These are phyloP conservation scores for Chrysopilus asiliformis DNA, from an alignment of 2,888 invertebrate genomes.

Conservation along the genomic window DNA sequence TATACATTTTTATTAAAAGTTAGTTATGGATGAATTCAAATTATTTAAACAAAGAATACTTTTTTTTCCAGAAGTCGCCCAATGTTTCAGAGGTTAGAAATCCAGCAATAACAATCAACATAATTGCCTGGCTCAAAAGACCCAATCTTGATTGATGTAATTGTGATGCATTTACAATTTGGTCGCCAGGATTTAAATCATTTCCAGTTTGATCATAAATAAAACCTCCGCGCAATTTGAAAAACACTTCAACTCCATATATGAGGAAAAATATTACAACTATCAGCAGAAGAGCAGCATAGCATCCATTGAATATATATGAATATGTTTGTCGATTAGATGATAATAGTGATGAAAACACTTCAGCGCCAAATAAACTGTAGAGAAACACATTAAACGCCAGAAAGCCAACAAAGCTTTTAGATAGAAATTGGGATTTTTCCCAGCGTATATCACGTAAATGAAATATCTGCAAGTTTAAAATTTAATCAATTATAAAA, in stretches of 20 bases:
- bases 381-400: conserved; percentile 82
- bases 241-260: conserved; percentile 88
- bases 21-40: too few species aligned
- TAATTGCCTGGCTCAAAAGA: conserved; percentile 75
- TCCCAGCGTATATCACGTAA: conserved; percentile 77
- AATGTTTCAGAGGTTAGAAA: conserved; percentile 84
- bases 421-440: conserved; percentile 77
- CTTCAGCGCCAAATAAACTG: conserved; percentile 66
- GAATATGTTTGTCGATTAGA: conserved; percentile 43
- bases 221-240: conserved; percentile 83
- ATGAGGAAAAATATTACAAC: conserved; percentile 86
- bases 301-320: conserved; percentile 83
- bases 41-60: conserved; percentile 41
- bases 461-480: conserved; percentile 66
- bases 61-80: conserved; percentile 86
- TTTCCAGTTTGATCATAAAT: conserved; percentile 57
- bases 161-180: conserved; percentile 67
- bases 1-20: too few species aligned
- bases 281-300: conserved; percentile 79
- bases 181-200: conserved; percentile 39
- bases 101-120: conserved; percentile 78
- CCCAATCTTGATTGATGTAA: conserved; percentile 83
- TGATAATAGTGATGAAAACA: conserved; percentile 30
- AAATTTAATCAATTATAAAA: too few species aligned
- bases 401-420: conserved; percentile 80